Evolutionary conservation across 2,888 invertebrate genomes (phyloP), one percentile per base, ranked within the genome.

Genomic region (Andrena dorsata): DNA sequence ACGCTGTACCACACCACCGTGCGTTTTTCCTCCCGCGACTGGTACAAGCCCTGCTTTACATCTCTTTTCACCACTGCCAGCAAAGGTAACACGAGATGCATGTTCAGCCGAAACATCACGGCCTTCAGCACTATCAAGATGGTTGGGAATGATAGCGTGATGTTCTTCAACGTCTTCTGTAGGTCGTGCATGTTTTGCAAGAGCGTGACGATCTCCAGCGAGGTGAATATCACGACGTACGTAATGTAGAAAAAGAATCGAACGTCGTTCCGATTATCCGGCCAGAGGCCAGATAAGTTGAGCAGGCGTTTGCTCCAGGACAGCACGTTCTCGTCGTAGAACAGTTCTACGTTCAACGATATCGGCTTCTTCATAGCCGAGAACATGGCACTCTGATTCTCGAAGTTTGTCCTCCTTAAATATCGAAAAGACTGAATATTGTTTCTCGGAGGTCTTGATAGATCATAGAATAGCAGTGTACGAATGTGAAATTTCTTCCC

Each of bases 81-180:
- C 49, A 88, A 51, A 7, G 82, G 80, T 16, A 76, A 65, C 16
- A 84, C 30, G 2, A 71, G 77, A 72, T 78, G 70, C 77, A 81
- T 88, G 53, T 84, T 83, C 70, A 78, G n/a, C 4, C 87, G 86
- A 61, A 88, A 88, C 87, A 88, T 88, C 56, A 84, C 47, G 53
- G 84, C 76, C 75, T 88, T 88, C 20, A 88, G 60, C 10, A 86
- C 61, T 75, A 88, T 82, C 72, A 88, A 70, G 51, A 82, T 58
- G 5, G 82, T 87, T 13, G 87, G 87, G 35, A 87, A 76, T 10
- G 82, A 75, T 47, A 82, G 47, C 16, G 87, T 87, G 53, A 86
- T 73, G 32, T 82, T 87, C 16, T 82, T 80, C 63, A 88, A 30
- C 20, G 81, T 60, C 73, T 66, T 88, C 56, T 86, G 80, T 49